phyloP scores from a whole-genome alignment of 2,888 invertebrate species.

The Hetaerina titia region DNA sequence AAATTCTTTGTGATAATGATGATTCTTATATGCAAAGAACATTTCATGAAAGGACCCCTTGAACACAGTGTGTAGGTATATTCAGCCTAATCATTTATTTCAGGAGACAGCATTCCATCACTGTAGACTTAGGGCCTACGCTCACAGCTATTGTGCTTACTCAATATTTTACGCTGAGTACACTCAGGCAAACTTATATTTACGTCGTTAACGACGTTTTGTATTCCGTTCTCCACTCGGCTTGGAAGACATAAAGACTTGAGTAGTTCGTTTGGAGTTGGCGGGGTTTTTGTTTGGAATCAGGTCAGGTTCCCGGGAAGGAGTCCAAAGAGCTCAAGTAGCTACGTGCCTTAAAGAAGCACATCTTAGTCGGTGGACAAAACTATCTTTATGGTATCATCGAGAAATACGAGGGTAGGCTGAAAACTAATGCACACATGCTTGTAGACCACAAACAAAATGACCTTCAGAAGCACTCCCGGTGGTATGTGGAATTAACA shows the following conservation, averaged over 20 bases:
- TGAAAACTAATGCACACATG: too few relatives aligned
- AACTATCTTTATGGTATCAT: neutral
- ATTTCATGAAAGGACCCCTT: too few relatives aligned
- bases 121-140: too few relatives aligned
- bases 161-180: constrained; percentile 2
- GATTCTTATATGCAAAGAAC: too few relatives aligned
- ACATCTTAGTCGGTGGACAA: neutral
- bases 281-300: neutral
- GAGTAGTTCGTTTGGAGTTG: neutral
- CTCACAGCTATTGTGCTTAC: neutral
- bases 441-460: too few relatives aligned
- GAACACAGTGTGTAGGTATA: too few relatives aligned
- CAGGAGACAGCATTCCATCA: too few relatives aligned
- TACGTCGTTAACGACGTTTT: neutral
- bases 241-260: neutral
- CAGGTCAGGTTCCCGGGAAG: neutral
- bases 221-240: neutral
- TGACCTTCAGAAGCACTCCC: too few relatives aligned
- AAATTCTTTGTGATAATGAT: too few relatives aligned
- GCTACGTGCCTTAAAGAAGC: neutral
- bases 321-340: neutral
- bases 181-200: neutral
- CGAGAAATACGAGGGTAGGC: too few relatives aligned
- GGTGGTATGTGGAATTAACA: too few relatives aligned
- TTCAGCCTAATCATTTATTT: too few relatives aligned